Evolutionary conservation across 1,140 invertebrate species (phyloP), one percentile per base, ranked within the genome.

Genomic region (Macrosteles quadrilineatus): DNA sequence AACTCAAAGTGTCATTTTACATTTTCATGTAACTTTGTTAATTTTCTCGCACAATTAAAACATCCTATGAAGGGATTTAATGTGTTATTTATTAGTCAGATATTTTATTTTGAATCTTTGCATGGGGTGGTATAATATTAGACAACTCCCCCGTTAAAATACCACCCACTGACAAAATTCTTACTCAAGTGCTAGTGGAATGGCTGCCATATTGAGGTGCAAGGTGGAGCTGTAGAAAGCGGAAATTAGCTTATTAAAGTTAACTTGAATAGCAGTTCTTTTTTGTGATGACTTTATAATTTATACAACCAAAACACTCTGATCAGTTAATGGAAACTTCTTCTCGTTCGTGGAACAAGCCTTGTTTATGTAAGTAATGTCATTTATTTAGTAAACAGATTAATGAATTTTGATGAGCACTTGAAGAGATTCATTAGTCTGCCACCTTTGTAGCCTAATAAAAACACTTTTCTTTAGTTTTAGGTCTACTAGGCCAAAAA

Each of bases 191-290:
- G 32, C 14, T 9, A 11, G 21, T 50, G 4, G 17, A 23, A 6
- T 50, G 21, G 47, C 47, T 4, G 47, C 47, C 47, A 50, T 50
- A 50, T 50, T 50, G 14, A 36, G 47, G 6, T 50, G 21, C 17
- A 50, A 50, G 47, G 47, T 50, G 47, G 47, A 50, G 47, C 21
- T 9, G 47, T 50, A 50, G 47, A 50, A 50, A 50, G 47, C 47
- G 47, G 47, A 50, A 50, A 50, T 50, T 50, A 23, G 21, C 17
- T 50, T 4, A 19, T 50, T 19, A 11, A 50, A 50, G 47, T 50
- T 50, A n/a, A n/a, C n/a, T n/a, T n/a, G n/a, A n/a, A n/a, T n/a
- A n/a, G n/a, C n/a, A n/a, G n/a, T n/a, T n/a, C n/a, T n/a, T n/a
- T n/a, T n/a, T n/a, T n/a, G n/a, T n/a, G n/a, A n/a, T n/a, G n/a